phyloP scores from a whole-genome alignment of 2,888 invertebrate genomes.

The Conus canariensis region DNA sequence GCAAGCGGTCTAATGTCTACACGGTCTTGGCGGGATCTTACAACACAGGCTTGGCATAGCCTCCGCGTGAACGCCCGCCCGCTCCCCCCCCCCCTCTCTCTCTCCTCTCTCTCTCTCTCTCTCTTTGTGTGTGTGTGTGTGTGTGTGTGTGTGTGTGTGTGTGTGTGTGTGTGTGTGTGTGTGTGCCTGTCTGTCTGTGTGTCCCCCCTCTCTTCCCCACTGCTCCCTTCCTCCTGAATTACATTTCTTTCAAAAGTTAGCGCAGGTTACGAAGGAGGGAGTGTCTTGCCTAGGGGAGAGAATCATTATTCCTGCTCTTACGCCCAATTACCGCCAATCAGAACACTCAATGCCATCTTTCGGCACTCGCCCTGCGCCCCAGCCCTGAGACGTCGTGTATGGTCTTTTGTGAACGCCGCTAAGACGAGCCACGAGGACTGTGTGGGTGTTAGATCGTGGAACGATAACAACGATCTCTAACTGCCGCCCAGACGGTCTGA shows the following conservation, averaged over 20 bases:
- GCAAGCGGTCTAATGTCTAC: too few relatives aligned
- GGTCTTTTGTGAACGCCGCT: too few relatives aligned
- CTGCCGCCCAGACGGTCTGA: background rate
- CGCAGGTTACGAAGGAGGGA: background rate
- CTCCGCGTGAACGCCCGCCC: too few relatives aligned
- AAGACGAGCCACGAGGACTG: background rate
- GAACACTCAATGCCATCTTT: background rate
- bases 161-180: too few relatives aligned
- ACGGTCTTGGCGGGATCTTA: too few relatives aligned
- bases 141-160: too few relatives aligned
- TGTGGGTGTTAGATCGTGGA: background rate
- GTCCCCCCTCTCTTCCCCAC: background rate
- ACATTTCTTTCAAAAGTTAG: background rate
- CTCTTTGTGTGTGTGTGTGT: too few relatives aligned
- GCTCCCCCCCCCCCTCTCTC: too few relatives aligned
- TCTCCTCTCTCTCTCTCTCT: too few relatives aligned
- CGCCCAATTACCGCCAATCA: constrained; percentile 34
- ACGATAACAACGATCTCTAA: background rate
- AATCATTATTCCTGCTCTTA: background rate
- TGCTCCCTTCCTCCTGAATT: background rate
- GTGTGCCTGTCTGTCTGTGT: too few relatives aligned
- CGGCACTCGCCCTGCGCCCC: background rate
- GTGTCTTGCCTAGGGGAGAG: background rate
- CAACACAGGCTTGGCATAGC: too few relatives aligned
- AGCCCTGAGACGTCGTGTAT: background rate